Conservation (phyloP, 1,140 invertebrate species). For the Conus betulinus region DNA sequence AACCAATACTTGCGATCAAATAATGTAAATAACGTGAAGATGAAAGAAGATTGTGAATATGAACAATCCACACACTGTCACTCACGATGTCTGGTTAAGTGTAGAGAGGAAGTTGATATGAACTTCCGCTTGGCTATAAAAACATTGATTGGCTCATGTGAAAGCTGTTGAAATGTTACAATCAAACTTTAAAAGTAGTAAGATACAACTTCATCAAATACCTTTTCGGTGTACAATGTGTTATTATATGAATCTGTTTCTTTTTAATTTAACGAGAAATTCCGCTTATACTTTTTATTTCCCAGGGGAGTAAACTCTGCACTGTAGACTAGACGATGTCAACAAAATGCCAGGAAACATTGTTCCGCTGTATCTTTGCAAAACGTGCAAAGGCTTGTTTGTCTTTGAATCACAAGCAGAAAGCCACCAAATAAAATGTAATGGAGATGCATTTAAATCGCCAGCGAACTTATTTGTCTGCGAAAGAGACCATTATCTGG, state of each 20-base stretch:
- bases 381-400: conserved; percentile 30
- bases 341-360: not conserved
- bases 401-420: not conserved
- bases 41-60: not conserved
- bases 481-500: conserved; percentile 27
- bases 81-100: not conserved
- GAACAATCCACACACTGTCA: not conserved
- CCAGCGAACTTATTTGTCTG: conserved; percentile 31
- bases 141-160: too few species aligned
- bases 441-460: conserved; percentile 35
- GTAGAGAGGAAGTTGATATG: not conserved
- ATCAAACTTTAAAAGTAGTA: too few species aligned
- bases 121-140: not conserved
- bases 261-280: too few species aligned
- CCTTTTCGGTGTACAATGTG: too few species aligned
- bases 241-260: too few species aligned
- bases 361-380: conserved; percentile 22
- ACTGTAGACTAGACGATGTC: not conserved
- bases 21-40: not conserved
- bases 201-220: too few species aligned
- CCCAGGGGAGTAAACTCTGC: not conserved
- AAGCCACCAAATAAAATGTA: conserved; percentile 4
- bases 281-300: not conserved
- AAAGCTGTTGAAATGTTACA: too few species aligned
- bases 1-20: not conserved